Evolutionary conservation across 35 echinoderm and acorn worm genomes (phyloP), one percentile per base, ranked within the genome.

Genomic region (Apostichopus parvimensis): DNA sequence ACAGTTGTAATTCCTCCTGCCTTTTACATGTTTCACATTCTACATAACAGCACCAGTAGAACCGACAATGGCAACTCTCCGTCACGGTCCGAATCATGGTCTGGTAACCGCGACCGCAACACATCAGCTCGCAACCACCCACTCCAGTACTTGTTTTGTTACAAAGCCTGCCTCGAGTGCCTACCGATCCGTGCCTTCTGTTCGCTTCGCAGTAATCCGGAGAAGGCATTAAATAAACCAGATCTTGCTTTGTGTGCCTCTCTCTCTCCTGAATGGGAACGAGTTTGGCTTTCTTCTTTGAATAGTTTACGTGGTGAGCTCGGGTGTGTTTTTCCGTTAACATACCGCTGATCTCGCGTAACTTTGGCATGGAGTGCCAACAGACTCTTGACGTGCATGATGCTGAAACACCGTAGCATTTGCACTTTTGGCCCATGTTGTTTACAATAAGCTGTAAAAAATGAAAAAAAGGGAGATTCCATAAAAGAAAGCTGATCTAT

Each of bases 91-190:
- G 72, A 24, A 94, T 78, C 97, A 99, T 94, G 23, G 95, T 96
- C 85, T 99, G 94, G 71, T 99, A 95, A 77, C 97, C 97, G 45
- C 97, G 91, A n/a, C 95, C 97, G 76, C 97, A 99, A 73, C 97
- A 99, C 87, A 99, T 94, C 15, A 93, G 21, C 9, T 72, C 17
- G 54, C 97, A 99, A 59, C 95, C 93, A 17, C 96, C 93, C 24
- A 91, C 94, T 56, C 86, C 92, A 6, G 28, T n/a, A 65, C 94
- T 98, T 9, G 96, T 98, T 70, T 98, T 95, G 82, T 96, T 99
- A 89, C 97, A 99, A 45, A 94, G 88, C 65, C 97, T 83, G 23
- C 97, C 97, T 54, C 96, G 97, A 23, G 97, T 96, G 5, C 97
- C 97, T 2, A 94, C 55, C 9, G 95, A 96, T 0, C 93, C 93